phyloP scores from a whole-genome alignment of 2,797 vertebrate genomes.

The Tangara arthus region DNA sequence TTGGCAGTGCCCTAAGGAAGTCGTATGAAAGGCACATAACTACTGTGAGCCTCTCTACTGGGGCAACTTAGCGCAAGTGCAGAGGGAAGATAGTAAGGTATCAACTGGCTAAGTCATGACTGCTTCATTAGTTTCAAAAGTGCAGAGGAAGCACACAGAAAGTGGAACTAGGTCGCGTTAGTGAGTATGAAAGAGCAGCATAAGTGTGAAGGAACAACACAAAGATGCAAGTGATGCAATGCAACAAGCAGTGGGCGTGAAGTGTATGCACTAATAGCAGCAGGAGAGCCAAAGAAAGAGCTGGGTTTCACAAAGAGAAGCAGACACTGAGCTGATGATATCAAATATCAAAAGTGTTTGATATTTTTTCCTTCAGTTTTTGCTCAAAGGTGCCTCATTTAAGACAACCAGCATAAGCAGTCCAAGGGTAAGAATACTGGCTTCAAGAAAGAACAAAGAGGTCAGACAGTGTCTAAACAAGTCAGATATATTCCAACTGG shows the following conservation, averaged over 20 bases:
- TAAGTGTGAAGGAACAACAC: not conserved
- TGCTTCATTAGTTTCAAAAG: slow-evolving; percentile 14
- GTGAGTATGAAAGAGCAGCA: slow-evolving; percentile 22
- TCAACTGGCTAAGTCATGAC: not conserved
- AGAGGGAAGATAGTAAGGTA: not conserved
- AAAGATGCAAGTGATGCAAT: slow-evolving; percentile 27
- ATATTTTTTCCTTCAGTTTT: not conserved
- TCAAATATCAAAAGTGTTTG: not conserved
- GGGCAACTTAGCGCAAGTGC: not conserved
- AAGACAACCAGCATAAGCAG: not conserved
- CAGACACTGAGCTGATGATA: not conserved
- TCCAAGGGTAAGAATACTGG: not conserved
- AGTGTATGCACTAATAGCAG: not conserved
- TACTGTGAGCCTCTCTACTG: not conserved
- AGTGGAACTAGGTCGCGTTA: slow-evolving; percentile 47
- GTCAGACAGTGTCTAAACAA: not conserved
- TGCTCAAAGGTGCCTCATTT: not conserved
- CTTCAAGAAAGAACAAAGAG: not conserved
- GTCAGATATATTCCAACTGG: not conserved
- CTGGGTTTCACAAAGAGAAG: not conserved
- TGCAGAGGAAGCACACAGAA: slow-evolving; percentile 49
- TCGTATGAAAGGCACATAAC: not conserved
- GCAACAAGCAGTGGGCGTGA: not conserved
- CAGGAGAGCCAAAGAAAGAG: not conserved
- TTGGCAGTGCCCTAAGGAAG: not conserved